phyloP scores from a whole-genome alignment of 2,797 vertebrate species.

The Aselliscus stoliczkanus region DNA sequence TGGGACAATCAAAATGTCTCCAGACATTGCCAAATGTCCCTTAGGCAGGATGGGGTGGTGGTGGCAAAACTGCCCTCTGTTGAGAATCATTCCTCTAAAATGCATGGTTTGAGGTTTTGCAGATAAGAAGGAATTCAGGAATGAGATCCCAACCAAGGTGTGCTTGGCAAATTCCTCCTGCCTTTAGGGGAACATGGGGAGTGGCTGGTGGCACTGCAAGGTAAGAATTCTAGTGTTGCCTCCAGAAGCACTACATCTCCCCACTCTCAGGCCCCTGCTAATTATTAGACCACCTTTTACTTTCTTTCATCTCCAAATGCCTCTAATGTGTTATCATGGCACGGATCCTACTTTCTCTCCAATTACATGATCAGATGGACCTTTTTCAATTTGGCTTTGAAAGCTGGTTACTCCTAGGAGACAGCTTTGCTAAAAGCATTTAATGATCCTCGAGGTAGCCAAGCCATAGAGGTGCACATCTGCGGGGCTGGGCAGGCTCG shows the following conservation, averaged over 20 bases:
- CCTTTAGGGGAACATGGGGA: neutral
- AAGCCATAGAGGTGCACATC: conserved; percentile 55
- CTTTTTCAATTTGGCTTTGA: conserved; percentile 76
- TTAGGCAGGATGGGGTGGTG: neutral
- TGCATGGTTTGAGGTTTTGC: neutral
- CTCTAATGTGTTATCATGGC: conserved; percentile 74
- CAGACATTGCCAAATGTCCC: neutral
- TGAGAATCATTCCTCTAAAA: neutral
- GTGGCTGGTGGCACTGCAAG: neutral
- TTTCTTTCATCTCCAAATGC: conserved; percentile 71
- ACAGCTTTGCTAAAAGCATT: conserved; percentile 71
- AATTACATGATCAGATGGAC: conserved; percentile 76
- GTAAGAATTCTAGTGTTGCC: neutral
- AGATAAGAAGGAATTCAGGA: neutral
- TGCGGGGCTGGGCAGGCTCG: neutral
- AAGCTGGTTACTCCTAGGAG: conserved; percentile 64
- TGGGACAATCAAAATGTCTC: neutral
- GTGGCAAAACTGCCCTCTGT: neutral
- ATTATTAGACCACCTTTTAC: conserved; percentile 65
- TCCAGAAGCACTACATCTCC: conserved; percentile 9
- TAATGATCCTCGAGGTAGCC: conserved; percentile 72
- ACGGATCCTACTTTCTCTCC: conserved; percentile 71
- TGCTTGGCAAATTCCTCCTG: neutral
- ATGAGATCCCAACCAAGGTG: neutral
- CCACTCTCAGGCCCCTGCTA: conserved; percentile 37